phyloP scores from a whole-genome alignment of 2,113 vertebrate genomes.

The Brienomyrus brachyistius region DNA sequence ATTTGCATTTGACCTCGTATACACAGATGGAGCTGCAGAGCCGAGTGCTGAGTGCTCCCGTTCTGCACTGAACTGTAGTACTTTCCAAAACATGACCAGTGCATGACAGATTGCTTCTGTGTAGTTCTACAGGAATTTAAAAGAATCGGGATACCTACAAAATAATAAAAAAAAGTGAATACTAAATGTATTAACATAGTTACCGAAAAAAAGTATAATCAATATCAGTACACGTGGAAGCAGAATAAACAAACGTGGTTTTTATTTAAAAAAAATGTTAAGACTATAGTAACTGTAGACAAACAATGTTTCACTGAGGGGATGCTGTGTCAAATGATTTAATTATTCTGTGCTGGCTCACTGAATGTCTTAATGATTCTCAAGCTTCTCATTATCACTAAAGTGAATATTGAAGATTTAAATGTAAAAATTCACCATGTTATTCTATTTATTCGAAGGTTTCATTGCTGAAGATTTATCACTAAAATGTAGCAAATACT shows the following conservation, averaged over 20 bases:
- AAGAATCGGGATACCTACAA: neutral
- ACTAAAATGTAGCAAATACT: neutral
- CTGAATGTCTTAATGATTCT: neutral
- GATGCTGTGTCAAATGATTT: neutral
- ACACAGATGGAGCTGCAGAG: neutral
- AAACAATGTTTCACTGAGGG: neutral
- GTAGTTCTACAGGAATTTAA: neutral
- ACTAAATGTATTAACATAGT: neutral
- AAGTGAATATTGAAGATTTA: neutral
- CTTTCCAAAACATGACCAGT: neutral
- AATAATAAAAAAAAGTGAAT: neutral
- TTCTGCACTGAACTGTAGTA: neutral
- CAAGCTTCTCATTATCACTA: neutral
- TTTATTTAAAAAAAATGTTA: neutral
- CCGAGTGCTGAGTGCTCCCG: neutral
- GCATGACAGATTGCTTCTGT: neutral
- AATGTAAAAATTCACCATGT: neutral
- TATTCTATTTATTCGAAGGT: neutral
- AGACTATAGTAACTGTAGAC: neutral
- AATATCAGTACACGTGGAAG: neutral
- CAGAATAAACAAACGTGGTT: neutral
- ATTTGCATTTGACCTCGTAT: neutral
- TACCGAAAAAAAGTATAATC: neutral
- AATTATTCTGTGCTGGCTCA: neutral
- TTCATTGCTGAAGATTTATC: neutral